phyloP scores from a whole-genome alignment of 2,113 vertebrate genomes.

The Gnathonemus echidnorhynchus region DNA sequence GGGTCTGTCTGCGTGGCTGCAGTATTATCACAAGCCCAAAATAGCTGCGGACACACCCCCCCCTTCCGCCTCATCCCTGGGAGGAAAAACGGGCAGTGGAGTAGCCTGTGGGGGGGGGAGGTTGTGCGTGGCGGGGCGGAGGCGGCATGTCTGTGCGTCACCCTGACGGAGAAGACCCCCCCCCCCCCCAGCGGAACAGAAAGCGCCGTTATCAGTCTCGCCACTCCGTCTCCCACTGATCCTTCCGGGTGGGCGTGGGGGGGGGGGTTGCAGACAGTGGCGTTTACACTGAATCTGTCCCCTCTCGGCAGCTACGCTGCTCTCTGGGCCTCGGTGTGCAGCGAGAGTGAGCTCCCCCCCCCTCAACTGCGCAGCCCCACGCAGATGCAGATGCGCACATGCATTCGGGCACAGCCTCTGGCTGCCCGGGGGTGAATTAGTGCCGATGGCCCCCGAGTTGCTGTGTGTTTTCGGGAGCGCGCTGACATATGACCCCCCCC shows the following conservation, averaged over 20 bases:
- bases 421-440: conserved; percentile 50
- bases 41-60: background rate
- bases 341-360: background rate
- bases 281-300: background rate
- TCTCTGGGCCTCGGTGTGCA: background rate
- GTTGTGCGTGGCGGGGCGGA: conserved; percentile 35
- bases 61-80: background rate
- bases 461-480: conserved; percentile 62
- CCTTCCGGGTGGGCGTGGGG: background rate
- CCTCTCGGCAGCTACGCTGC: background rate
- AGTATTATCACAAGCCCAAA: background rate
- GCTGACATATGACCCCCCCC: conserved; percentile 67
- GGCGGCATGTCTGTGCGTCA: conserved; percentile 38
- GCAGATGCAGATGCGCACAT: background rate
- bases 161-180: conserved; percentile 31
- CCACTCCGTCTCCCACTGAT: background rate
- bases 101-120: background rate
- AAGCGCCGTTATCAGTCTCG: background rate
- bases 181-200: background rate
- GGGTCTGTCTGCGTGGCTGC: background rate
- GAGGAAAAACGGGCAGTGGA: background rate
- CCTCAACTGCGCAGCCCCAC: background rate
- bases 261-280: background rate
- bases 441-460: conserved; percentile 48
- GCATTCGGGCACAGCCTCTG: background rate